phyloP scores from a whole-genome alignment of 1,140 invertebrate species.

The Aphelenchoides besseyi region DNA sequence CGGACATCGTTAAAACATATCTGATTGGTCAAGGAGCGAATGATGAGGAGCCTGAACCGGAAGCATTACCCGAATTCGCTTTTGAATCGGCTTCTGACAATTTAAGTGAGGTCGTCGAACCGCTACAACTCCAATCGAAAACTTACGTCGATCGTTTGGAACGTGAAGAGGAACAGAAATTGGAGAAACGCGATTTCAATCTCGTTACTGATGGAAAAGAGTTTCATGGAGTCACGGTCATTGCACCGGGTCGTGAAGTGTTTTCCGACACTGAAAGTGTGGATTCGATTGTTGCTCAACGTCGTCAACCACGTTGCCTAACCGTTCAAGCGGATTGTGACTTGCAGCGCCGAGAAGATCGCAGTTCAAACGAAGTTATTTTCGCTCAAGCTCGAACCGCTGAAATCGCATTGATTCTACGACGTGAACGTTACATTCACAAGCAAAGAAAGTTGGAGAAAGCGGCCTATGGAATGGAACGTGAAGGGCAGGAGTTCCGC shows the following conservation, averaged over 20 bases:
- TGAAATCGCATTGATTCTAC: constrained; percentile 13
- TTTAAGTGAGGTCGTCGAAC: constrained; percentile 27
- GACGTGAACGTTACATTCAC: constrained; percentile 14
- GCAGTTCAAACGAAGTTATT: constrained; percentile 31
- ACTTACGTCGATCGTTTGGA: constrained; percentile 43
- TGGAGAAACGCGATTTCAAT: constrained; percentile 28
- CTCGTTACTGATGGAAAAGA: constrained; percentile 38
- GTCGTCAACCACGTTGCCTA: constrained; percentile 7
- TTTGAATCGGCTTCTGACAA: constrained; percentile 40
- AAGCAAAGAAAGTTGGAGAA: constrained; percentile 17
- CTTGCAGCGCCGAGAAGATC: constrained; percentile 25
- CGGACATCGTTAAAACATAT: constrained; percentile 52
- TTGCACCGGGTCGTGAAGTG: constrained; percentile 14
- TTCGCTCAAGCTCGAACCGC: constrained; percentile 25
- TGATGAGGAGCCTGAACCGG: constrained; percentile 33
- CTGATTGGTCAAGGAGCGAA: constrained; percentile 42
- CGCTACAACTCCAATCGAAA: constrained; percentile 32
- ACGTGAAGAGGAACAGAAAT: constrained; percentile 33
- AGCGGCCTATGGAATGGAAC: constrained; percentile 30
- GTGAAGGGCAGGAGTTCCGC: constrained; percentile 25
- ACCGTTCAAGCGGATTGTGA: constrained; percentile 31
- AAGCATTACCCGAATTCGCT: constrained; percentile 32
- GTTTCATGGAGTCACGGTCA: constrained; percentile 34
- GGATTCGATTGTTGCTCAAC: constrained; percentile 27
- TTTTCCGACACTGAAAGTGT: constrained; percentile 45